phyloP scores from a whole-genome alignment of 2,797 vertebrate genomes.

The Bovichtus variegatus region DNA sequence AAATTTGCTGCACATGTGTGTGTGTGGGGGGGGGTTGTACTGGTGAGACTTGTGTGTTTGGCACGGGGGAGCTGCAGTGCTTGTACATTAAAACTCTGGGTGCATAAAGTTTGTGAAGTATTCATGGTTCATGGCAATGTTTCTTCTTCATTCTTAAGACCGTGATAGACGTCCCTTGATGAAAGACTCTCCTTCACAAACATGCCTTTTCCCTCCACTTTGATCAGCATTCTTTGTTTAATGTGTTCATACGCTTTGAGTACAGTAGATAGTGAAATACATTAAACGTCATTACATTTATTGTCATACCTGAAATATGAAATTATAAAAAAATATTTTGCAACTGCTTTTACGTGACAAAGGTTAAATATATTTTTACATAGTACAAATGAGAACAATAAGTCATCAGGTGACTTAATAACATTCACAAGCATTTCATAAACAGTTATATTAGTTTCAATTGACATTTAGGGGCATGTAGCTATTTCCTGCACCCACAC shows the following conservation, averaged over 20 bases:
- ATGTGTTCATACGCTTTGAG: conserved; percentile 66
- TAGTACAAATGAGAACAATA: conserved; percentile 58
- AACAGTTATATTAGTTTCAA: conserved; percentile 67
- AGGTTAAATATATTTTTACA: conserved; percentile 73
- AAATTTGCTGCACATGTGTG: conserved; percentile 55
- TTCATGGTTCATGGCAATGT: conserved; percentile 36
- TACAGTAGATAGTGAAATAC: conserved; percentile 81
- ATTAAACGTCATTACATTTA: conserved; percentile 62
- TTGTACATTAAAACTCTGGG: conserved; percentile 60
- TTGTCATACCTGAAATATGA: conserved; percentile 71
- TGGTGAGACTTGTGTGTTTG: conserved; percentile 49
- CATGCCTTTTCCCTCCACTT: conserved; percentile 18
- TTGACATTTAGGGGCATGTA: conserved; percentile 50
- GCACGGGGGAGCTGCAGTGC: conserved; percentile 51
- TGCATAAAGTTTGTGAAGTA: conserved; percentile 40
- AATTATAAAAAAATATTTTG: conserved; percentile 55
- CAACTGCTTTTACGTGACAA: conserved; percentile 63
- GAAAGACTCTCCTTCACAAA: conserved; percentile 49
- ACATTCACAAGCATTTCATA: conserved; percentile 72
- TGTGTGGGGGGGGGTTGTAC: conserved; percentile 33
- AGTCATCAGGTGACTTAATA: conserved; percentile 57
- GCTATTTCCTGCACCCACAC: conserved; percentile 53
- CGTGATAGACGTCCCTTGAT: conserved; percentile 33
- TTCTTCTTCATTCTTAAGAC: conserved; percentile 37
- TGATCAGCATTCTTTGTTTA: conserved; percentile 42